Evolutionary conservation across 2,888 invertebrate genomes (phyloP), one percentile per base, ranked within the genome.

Genomic region (Drosophila dives): DNA sequence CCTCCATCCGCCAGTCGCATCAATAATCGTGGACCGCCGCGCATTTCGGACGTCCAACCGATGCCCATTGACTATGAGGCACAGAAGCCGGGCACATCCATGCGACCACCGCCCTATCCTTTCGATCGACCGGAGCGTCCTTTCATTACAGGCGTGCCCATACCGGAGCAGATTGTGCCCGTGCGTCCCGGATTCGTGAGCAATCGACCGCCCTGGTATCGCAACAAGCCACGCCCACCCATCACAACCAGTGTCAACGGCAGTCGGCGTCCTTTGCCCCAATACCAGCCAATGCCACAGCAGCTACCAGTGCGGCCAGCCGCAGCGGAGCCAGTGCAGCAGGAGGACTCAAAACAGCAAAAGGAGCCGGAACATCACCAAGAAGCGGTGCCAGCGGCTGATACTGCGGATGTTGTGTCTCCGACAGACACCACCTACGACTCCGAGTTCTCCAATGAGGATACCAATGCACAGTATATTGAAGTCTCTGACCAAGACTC

Each of bases 11-110:
- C 95, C 32, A 96, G 96, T 4, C 94, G 98, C 72, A 98, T 98
- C 20, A 98, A 98, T 89, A 97, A 98, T 91, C 94, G 98, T 69
- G 98, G 98, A 0, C 98, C 98, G 0, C 98, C 98, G 0, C 94
- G 97, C 77, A 96, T 97, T 78, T 95, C 96, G 0, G 97, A 97
- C 83, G 94, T 96, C 0, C 96, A 96, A 49, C 95, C 95, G 0
- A 83, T 96, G 34, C 95, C 95, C 0, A 94, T 95, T n/a, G 93
- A 93, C 64, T 93, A 92, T 66, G 93, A 93, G 71, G 89, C 90
- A 6, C 92, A 92, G 64, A 93, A 92, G 50, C 91, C 91, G 0
- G 87, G 91, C 17, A 90, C 92, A 7, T 90, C 92, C 1, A 92
- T 91, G 63, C 89, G 92, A 0, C 93, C 94, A 4, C 92, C 92